These are phyloP conservation scores for Xerus inauris DNA, from an alignment of 2,113 vertebrate genomes.

Conservation along the genomic window DNA sequence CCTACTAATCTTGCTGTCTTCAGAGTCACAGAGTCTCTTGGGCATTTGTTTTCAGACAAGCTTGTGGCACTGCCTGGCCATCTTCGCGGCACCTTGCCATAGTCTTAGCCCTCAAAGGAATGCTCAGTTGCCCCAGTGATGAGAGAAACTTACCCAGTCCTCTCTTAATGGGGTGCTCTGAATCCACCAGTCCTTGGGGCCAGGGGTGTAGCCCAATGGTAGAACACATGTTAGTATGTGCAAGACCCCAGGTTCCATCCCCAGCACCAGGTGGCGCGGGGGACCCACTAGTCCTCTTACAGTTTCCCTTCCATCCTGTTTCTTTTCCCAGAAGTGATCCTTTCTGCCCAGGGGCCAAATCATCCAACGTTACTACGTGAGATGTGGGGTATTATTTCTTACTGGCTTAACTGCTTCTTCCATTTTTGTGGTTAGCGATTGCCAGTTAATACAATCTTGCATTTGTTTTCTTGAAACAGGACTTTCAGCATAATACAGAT, in stretches of 20 bases:
- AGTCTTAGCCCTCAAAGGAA: background rate
- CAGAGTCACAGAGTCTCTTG: background rate
- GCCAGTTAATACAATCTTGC: conserved; percentile 16
- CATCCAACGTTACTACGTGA: background rate
- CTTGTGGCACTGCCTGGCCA: background rate
- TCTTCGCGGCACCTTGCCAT: background rate
- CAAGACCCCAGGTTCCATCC: background rate
- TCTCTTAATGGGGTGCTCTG: no score
- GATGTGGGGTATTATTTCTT: background rate
- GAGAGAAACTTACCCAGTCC: background rate
- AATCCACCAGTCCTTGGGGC: no score
- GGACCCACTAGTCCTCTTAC: background rate
- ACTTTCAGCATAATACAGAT: conserved; percentile 4
- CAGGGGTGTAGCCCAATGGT: background rate
- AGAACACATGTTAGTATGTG: background rate
- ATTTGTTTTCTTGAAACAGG: conserved; percentile 54
- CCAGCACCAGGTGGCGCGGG: no score
- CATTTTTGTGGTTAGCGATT: background rate
- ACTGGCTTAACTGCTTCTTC: background rate
- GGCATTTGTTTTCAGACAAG: background rate
- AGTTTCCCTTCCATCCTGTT: background rate
- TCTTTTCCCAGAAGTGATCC: background rate
- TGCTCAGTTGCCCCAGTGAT: background rate
- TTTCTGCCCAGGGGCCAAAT: background rate
- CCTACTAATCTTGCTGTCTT: background rate